Evolutionary conservation across 1,140 invertebrate genomes (phyloP), one percentile per base, ranked within the genome.

Genomic region (Amphibalanus amphitrite): DNA sequence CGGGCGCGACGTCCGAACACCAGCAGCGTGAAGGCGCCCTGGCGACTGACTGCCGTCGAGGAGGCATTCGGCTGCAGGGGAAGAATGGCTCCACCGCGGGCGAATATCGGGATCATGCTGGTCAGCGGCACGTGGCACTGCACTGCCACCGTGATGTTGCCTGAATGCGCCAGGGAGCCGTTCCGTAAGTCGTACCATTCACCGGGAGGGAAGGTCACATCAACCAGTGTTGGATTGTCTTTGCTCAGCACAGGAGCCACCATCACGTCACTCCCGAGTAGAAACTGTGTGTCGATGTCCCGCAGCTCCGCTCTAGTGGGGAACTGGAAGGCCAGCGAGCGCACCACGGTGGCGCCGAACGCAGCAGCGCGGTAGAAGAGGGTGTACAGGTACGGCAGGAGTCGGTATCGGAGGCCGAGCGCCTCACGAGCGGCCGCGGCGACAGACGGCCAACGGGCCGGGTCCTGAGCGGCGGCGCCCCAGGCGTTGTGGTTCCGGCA

Each of bases 201-300:
- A 25, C 76, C 75, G 23, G 69, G 40, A 0, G 76, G 76, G 1
- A 76, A 47, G 69, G 76, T 76, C 25, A 72, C 74, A 26, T 75
- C 40, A n/a, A 75, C 74, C 25, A 29, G 65, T 10, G 70, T 73
- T 0, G 69, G 71, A 71, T 74, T 67, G 74, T 75, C 87, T 76
- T 88, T 80, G 74, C 86, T 80, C 72, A 93, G 79, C 68, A 92
- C 86, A 15, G 92, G 91, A 29, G 86, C 80, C 64, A 95, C 86
- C 82, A 94, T 85, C 1, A 95, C 74, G 69, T 83, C 81, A 10
- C 84, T 80, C 28, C 91, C 92, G 84, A 91, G 88, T 74, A 94
- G 80, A 79, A 94, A 94, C 79, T 92, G 88, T 3, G 83, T 82
- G 78, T 93, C 90, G 67, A 94, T 76, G 28, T 80, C 28, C 59